A percentile compares a stretch with the other conserved stretches of the same genome.
These are phyloP conservation scores for Mus spicilegus DNA, from an alignment of 2,113 vertebrate genomes.

Conservation along the genomic window DNA sequence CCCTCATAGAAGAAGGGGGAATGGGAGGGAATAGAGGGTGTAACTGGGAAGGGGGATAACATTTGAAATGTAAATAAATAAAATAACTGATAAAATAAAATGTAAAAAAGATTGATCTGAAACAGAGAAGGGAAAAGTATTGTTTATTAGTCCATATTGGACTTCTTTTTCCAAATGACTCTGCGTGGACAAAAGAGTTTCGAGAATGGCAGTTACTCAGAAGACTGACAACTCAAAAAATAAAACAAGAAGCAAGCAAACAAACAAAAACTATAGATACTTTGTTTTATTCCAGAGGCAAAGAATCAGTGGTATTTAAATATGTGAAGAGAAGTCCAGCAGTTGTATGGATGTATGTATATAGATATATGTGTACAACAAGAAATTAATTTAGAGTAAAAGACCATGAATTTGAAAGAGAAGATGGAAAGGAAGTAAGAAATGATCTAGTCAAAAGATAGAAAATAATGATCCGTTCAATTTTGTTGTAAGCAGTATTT, in stretches of 20 bases:
- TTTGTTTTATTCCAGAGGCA: background rate
- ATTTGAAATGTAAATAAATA: too few species aligned
- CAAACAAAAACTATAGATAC: background rate
- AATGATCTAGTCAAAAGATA: background rate
- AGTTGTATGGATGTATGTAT: background rate
- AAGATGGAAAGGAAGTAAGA: background rate
- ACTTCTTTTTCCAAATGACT: slow-evolving; percentile 4
- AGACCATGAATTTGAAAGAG: background rate
- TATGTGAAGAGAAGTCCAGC: background rate
- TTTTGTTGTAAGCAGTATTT: background rate
- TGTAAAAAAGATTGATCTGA: background rate
- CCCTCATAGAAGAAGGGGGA: too few species aligned
- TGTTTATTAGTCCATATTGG: background rate
- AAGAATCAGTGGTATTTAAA: background rate
- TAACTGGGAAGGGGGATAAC: too few species aligned
- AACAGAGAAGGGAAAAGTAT: background rate
- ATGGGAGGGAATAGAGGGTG: too few species aligned
- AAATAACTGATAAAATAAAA: too few species aligned
- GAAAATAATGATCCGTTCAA: background rate
- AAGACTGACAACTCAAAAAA: background rate
- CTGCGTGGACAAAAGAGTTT: background rate
- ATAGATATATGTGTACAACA: background rate
- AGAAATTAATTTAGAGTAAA: background rate
- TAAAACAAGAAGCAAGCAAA: background rate
- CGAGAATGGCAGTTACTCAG: background rate